These are phyloP conservation scores for Arctocebus calabarensis DNA, from an alignment of 2,797 vertebrate genomes.

Conservation along the genomic window DNA sequence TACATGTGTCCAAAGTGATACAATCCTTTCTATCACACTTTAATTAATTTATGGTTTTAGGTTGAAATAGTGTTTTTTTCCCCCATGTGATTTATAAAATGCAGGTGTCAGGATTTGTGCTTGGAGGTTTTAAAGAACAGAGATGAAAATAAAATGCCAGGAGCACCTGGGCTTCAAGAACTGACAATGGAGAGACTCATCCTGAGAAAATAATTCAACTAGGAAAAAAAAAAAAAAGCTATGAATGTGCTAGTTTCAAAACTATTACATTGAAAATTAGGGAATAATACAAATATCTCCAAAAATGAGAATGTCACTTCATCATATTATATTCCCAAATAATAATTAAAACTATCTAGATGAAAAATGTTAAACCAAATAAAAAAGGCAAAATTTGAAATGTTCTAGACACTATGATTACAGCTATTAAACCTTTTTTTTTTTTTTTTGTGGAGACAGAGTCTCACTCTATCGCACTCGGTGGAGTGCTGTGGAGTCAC, in stretches of 20 bases:
- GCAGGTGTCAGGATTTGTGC: background rate
- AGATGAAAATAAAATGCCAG: background rate
- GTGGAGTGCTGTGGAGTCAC: too few species aligned
- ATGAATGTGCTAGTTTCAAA: background rate
- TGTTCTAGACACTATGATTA: background rate
- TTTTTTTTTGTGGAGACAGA: too few species aligned
- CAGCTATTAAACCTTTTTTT: background rate
- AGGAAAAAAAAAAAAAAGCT: background rate
- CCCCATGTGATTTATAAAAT: background rate
- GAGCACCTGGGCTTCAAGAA: background rate
- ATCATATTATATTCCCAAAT: background rate
- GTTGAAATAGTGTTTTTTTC: background rate
- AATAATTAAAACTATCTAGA: slow-evolving; percentile 2
- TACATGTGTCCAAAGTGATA: background rate
- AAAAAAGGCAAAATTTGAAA: background rate
- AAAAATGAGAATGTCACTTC: background rate
- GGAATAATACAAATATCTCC: background rate
- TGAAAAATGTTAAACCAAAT: background rate
- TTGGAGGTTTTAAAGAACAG: background rate
- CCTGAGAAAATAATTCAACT: slow-evolving; percentile 17
- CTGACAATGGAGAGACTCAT: background rate
- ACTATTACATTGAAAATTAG: background rate
- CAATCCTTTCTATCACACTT: background rate
- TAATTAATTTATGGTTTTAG: slow-evolving; percentile 11
- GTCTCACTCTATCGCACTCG: too few species aligned